phyloP scores from a whole-genome alignment of 2,797 vertebrate genomes.

The Oreonectes daqikongensis region DNA sequence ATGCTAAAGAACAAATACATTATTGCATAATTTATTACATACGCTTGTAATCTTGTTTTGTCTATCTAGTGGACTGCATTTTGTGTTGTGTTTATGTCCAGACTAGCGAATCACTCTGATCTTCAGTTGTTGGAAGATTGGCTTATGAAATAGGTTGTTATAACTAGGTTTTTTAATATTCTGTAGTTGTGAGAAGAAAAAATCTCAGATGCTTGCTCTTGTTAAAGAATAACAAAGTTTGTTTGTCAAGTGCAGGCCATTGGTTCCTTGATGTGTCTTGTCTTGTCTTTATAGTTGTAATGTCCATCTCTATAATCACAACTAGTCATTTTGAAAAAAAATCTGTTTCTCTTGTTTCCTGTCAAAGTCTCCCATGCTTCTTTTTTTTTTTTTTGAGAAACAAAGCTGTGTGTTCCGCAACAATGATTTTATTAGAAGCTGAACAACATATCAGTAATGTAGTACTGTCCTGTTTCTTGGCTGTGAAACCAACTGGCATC shows the following conservation, averaged over 20 bases:
- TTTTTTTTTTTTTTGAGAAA: background rate
- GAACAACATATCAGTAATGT: background rate
- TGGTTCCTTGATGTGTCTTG: background rate
- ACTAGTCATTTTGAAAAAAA: no score
- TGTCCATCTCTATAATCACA: background rate
- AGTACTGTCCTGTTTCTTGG: background rate
- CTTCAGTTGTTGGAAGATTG: background rate
- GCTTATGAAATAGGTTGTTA: constrained; percentile 3
- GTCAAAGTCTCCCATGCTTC: background rate
- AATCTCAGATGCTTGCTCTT: background rate
- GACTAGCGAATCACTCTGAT: background rate
- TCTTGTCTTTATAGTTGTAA: constrained; percentile 3
- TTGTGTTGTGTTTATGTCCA: background rate
- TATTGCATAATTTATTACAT: background rate
- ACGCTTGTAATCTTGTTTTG: background rate
- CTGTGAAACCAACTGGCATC: constrained; percentile 6
- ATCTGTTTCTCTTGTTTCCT: background rate
- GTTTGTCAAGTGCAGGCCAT: constrained; percentile 10
- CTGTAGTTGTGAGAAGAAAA: background rate
- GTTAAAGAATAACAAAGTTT: constrained; percentile 10
- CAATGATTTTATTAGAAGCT: background rate
- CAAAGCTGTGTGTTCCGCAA: background rate
- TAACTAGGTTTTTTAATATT: background rate
- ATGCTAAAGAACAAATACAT: background rate
- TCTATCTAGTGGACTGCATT: background rate